Conservation (phyloP, 2,888 invertebrate species). For the Zygaena filipendulae region DNA sequence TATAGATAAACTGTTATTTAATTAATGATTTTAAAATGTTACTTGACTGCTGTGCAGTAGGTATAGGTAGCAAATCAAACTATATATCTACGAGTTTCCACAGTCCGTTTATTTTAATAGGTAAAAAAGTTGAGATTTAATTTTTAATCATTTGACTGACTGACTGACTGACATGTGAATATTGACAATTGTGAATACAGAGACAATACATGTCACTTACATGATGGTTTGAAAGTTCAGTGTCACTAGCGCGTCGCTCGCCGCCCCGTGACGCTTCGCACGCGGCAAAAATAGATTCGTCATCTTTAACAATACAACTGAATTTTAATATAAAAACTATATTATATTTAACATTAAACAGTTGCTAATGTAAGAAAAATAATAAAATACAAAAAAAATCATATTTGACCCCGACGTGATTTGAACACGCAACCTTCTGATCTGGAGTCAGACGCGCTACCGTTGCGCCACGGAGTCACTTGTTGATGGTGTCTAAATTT, state of each 20-base stretch:
- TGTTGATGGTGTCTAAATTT: neutral
- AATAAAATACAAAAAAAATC: conserved; percentile 3
- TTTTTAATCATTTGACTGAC: too few species aligned
- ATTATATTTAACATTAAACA: conserved; percentile 1
- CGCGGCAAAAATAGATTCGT: conserved; percentile 48
- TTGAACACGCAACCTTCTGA: conserved; percentile 98
- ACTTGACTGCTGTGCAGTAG: too few species aligned
- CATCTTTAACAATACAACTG: conserved; percentile 28
- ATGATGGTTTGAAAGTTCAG: conserved; percentile 34
- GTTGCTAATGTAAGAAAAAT: conserved; percentile 7
- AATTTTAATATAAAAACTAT: neutral
- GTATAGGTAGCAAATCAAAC: too few species aligned
- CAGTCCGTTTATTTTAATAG: neutral
- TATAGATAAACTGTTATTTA: too few species aligned
- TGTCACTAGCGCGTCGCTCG: conserved; percentile 35
- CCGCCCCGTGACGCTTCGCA: conserved; percentile 35
- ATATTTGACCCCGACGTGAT: conserved; percentile 92
- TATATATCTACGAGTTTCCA: neutral
- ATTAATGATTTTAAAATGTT: too few species aligned
- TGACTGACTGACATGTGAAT: too few species aligned
- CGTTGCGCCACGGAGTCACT: conserved; percentile 39
- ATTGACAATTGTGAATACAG: too few species aligned
- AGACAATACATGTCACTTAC: too few species aligned
- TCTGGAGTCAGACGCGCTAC: conserved; percentile 98
- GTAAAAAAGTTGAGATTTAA: neutral